Percentiles rank a stretch among this genome's conserved stretches.
Evolutionary conservation across 2,113 vertebrate genomes (phyloP).

Genomic region (Leucosticte australis): DNA sequence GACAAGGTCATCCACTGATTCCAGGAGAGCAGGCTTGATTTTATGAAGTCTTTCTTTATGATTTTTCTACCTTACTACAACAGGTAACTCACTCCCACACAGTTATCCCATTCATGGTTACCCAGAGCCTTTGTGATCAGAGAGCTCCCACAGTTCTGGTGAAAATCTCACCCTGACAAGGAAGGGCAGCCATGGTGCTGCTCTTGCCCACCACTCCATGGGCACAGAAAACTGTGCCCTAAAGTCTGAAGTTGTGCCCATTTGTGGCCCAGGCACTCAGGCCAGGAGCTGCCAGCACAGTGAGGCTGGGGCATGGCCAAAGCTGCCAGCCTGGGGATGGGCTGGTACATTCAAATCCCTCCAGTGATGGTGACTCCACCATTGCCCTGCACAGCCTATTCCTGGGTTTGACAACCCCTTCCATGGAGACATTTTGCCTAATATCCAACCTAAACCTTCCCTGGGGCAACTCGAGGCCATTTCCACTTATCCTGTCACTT

Average conservation of each 20-base stretch:
- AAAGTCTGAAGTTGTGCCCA: background rate
- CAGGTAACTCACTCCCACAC: background rate
- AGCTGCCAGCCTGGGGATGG: rapidly evolving
- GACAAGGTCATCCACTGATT: background rate
- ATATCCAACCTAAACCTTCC: background rate
- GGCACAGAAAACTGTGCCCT: background rate
- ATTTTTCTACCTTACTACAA: background rate
- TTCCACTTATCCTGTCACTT: background rate
- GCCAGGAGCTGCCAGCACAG: background rate
- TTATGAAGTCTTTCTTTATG: background rate
- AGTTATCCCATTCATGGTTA: background rate
- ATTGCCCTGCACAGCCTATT: background rate
- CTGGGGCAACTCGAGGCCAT: background rate
- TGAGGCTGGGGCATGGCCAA: background rate
- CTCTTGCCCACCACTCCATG: background rate
- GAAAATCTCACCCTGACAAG: background rate
- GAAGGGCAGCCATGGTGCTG: background rate
- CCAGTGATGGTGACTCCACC: background rate
- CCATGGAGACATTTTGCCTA: background rate
- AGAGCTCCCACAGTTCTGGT: background rate
- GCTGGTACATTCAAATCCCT: background rate
- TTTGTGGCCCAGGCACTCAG: background rate
- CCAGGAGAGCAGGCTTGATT: background rate
- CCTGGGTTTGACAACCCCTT: background rate
- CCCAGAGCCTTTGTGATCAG: background rate